These are phyloP conservation scores for Rostratula benghalensis DNA, from an alignment of 2,113 vertebrate species.

Conservation along the genomic window DNA sequence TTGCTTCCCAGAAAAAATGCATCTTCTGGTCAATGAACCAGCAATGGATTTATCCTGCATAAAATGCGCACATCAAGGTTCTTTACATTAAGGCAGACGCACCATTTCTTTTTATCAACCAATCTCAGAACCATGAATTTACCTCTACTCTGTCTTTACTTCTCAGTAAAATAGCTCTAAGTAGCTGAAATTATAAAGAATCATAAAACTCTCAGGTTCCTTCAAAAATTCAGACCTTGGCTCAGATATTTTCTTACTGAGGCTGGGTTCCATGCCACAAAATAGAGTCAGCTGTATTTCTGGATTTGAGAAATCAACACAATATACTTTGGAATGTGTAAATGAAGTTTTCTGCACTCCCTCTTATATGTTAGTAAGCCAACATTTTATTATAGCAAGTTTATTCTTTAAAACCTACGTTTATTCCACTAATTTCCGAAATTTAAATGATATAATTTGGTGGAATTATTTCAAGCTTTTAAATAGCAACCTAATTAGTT, in stretches of 20 bases:
- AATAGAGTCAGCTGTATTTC: background rate
- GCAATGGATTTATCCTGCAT: background rate
- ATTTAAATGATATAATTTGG: background rate
- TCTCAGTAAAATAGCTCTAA: background rate
- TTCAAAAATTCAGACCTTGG: background rate
- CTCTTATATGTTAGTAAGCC: background rate
- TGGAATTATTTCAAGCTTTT: conserved; percentile 9
- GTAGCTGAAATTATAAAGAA: background rate
- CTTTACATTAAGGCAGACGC: background rate
- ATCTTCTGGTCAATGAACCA: background rate
- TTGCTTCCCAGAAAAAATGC: background rate
- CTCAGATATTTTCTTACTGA: background rate
- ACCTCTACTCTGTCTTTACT: background rate
- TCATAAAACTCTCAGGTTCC: background rate
- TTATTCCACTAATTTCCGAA: background rate
- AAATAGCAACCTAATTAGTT: conserved; percentile 19
- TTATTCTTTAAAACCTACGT: background rate
- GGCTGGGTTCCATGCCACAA: background rate
- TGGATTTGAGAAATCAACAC: background rate
- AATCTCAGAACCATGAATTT: background rate
- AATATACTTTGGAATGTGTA: background rate
- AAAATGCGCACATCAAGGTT: background rate
- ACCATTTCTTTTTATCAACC: background rate
- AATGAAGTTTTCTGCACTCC: background rate
- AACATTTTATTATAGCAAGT: background rate